Base-by-base conservation (phyloP, 2,113 vertebrate species). In the Thamnaconus septentrionalis region DNA sequence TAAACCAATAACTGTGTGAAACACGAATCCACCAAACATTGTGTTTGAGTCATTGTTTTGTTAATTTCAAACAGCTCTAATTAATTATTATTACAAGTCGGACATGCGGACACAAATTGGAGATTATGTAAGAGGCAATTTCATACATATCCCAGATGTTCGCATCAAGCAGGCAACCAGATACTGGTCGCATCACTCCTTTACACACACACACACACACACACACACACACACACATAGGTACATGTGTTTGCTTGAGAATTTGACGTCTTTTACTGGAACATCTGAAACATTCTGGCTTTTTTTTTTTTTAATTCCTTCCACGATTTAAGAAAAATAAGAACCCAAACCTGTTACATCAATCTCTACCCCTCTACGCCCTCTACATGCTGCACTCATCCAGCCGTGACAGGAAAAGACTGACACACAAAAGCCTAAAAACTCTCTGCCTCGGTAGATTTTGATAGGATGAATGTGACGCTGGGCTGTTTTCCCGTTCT, bases 371-470 rank as follows among this genome's bases (percentile, higher is more conserved):
- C 78, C 63, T 88, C 63, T 76, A 78, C 87, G 74, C 87, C 85
- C 73, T 85, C 83, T 70, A 71, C 87, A 73, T 77, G 76, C 80
- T 3, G 71, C 76, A 79, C 75, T 86, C 73, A 85, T 85, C 78
- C 80, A 79, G 75, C 76, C 80, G 75, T 86, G 86, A 84, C 86
- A 87, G 79, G 77, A 66, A 82, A 80, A 87, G 88, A 88, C 80
- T 88, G 88, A 86, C 88, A 88, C 83, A 90, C 83, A 90, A 90
- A 88, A 81, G 85, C 85, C 72, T 81, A 81, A 86, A 85, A 85
- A 86, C 77, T 78, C 78, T 85, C 66, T 88, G 75, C 73, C 71
- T 88, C 78, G 3, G 78, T 75, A 86, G 78, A 79, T 78, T 85
- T 87, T 87, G 85, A 86, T 85, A 78, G 86, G 81, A 85, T 84